Evolutionary conservation across 2,797 vertebrate genomes (phyloP), one percentile per base, ranked within the genome.

Genomic region (Acanthis flammea): DNA sequence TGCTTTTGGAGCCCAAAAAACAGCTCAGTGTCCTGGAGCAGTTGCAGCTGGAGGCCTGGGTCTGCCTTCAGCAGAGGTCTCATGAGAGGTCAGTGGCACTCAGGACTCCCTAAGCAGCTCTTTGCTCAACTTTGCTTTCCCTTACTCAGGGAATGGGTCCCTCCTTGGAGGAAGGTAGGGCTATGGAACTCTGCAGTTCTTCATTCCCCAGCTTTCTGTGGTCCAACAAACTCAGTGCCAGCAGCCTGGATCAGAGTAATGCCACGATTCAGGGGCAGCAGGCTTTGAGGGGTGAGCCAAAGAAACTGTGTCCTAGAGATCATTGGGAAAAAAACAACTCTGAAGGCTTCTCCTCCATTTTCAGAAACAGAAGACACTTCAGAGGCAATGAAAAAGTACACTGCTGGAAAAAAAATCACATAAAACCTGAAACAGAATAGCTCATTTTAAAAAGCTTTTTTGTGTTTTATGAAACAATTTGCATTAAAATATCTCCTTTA

Each of bases 71-170:
- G 27, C 67, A 41, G 50, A 18, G 12, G 5, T 55, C 28, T 73
- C 33, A 24, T 16, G 23, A 55, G 15, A 51, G 8, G 4, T 10
- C 3, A 0, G 7, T 3, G 63, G 28, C 25, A 44, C 39, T 17
- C 28, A 7, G 12, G 21, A 22, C 44, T 31, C n/a, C 21, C 31
- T 17, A 16, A 33, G 21, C 6, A 61, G 28, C 30, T 9, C 12
- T 7, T 77, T 57, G 22, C 50, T 90, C 31, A 53, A 1, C 28
- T 47, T 60, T 5, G 15, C 9, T 45, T 73, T 48, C 42, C 47
- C 47, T 77, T 35, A 8, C 1, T 0, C 2, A 2, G 39, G 28
- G 39, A 61, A 30, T 0, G 1, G 8, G 16, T 19, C 23, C 12
- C 31, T 47, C 22, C 68, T 65, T 2, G 5, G 35, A 63, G 35